Percentiles rank a stretch among this genome's conserved stretches.
Evolutionary conservation across 2,888 invertebrate genomes (phyloP).

Genomic region (Rutpela maculata): DNA sequence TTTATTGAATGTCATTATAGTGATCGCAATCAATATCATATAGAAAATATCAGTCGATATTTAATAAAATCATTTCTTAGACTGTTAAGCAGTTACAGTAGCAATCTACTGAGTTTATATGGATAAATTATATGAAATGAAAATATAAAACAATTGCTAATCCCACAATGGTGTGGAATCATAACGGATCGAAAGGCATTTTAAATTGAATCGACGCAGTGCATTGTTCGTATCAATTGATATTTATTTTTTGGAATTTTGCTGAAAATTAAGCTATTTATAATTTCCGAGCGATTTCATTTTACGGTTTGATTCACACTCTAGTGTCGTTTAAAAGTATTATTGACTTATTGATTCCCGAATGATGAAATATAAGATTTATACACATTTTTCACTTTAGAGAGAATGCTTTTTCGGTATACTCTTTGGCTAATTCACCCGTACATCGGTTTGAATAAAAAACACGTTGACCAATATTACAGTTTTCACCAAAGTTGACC

Average conservation of each 20-base stretch:
- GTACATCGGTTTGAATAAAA: too few relatives aligned
- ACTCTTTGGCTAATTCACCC: background rate
- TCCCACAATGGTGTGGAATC: conserved; percentile 19
- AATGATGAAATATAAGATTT: conserved; percentile 24
- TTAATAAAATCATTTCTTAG: background rate
- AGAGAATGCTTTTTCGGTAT: background rate
- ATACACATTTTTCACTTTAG: conserved; percentile 15
- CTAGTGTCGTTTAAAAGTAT: conserved; percentile 37
- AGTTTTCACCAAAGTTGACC: too few relatives aligned
- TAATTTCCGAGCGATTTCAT: conserved; percentile 64
- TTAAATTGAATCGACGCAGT: conserved; percentile 28
- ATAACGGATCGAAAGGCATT: conserved; percentile 23
- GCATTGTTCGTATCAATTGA: conserved; percentile 22
- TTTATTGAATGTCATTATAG: too few relatives aligned
- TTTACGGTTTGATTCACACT: conserved; percentile 62
- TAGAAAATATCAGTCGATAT: background rate
- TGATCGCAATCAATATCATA: background rate
- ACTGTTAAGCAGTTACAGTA: background rate
- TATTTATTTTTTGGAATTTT: conserved; percentile 51
- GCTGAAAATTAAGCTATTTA: conserved; percentile 66
- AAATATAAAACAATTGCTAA: conserved; percentile 25
- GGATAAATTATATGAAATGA: conserved; percentile 24
- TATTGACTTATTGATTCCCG: conserved; percentile 25
- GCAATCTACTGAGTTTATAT: conserved; percentile 7
- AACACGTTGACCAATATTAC: too few relatives aligned